Conservation (phyloP, 1,140 invertebrate species). For the Drosophila malerkotliana region DNA sequence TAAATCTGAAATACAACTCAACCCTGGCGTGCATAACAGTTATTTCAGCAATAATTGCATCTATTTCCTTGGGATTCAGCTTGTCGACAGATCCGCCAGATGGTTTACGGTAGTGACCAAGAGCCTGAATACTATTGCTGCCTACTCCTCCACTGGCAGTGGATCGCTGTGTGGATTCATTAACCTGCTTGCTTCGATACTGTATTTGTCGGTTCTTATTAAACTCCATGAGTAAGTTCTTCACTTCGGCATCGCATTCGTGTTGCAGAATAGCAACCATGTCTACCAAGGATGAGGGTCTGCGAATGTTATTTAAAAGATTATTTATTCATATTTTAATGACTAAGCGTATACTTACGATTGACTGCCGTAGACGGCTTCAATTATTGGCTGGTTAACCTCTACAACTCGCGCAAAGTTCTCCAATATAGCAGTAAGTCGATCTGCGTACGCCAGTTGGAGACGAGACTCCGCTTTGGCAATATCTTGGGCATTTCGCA, state of each 20-base stretch:
- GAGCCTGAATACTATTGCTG: constrained; percentile 64
- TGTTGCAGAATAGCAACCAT: constrained; percentile 91
- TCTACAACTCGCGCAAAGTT: constrained; percentile 94
- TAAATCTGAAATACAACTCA: constrained; percentile 96
- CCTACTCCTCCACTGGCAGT: constrained; percentile 54
- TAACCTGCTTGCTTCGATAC: constrained; percentile 87
- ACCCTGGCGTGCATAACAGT: constrained; percentile 95
- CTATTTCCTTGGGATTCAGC: constrained; percentile 93
- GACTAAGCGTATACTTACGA: constrained; percentile 36
- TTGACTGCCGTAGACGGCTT: constrained; percentile 93
- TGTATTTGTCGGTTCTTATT: constrained; percentile 89
- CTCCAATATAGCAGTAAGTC: constrained; percentile 93
- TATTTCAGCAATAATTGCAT: constrained; percentile 95
- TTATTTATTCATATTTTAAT: too few relatives aligned
- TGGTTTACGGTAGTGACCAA: constrained; percentile 81
- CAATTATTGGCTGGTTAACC: constrained; percentile 95
- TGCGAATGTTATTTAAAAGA: background rate
- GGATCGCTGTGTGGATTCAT: constrained; percentile 85
- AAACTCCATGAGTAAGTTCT: constrained; percentile 91
- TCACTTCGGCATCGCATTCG: constrained; percentile 93
- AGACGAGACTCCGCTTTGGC: constrained; percentile 89
- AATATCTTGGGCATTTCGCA: constrained; percentile 87
- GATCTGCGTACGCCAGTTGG: constrained; percentile 92
- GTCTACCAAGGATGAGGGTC: constrained; percentile 89
- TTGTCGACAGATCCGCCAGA: constrained; percentile 85